Base-by-base conservation (phyloP, 2,113 vertebrate species). In the Raja brachyura region DNA sequence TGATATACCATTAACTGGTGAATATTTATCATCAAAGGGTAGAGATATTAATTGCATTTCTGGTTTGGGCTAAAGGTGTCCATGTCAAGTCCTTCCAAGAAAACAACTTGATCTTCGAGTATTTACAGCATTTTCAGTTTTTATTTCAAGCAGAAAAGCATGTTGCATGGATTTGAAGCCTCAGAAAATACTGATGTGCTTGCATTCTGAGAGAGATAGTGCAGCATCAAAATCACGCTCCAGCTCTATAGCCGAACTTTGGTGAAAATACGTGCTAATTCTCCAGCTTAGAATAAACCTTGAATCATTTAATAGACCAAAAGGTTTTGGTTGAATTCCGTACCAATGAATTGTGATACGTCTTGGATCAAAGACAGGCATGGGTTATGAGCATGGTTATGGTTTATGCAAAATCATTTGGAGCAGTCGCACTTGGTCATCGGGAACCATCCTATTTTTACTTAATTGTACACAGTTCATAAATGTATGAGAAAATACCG, bases 11-110 rank as follows among this genome's bases (percentile, higher is more conserved):
- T 25, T 92, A 22, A 70, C 68, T 25, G 31, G 28, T 90, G 63
- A 90, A 90, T 70, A 39, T 92, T 92, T 73, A 68, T 90, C 63
- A 18, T 90, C 33, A 70, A 39, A 70, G 14, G 5, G 86, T 88
- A 88, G 63, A 8, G 4, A 66, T 90, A 18, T 70, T 90, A 31
- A 70, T 90, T 90, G 5, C 18, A 90, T 39, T 73, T 70, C 31
- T 73, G 3, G 61, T 92, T 92, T 73, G 33, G 79, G 18, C 61
- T 70, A 25, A 68, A 66, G 33, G 66, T 68, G 31, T 68, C 31
- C 31, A 14, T 31, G 39, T 92, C 31, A 92, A 48, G 31, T 20
- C 18, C 20, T 85, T 9, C 63, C 31, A 73, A 48, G 6, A 22
- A 22, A 20, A 73, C 70, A 20, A 20, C 18, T 0, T 66, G 63